Percentiles rank a stretch among this genome's conserved stretches.
Conservation (phyloP, 2,888 invertebrate species). For the Halocaridina rubra region DNA sequence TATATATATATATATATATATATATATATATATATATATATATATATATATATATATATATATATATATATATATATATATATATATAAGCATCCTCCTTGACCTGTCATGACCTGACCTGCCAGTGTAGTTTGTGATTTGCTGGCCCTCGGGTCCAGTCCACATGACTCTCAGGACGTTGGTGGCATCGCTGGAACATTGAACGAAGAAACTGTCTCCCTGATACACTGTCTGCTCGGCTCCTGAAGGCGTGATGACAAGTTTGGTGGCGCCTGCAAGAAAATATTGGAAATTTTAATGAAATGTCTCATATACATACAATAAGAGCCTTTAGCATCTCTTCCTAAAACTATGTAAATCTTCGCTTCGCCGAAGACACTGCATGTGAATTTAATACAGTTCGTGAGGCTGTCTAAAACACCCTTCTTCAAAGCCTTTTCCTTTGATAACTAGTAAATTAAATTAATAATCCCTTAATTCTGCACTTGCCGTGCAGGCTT, state of each 20-base stretch:
- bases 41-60: neutral
- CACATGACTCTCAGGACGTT: slow-evolving; percentile 48
- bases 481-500: neutral
- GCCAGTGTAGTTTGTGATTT: slow-evolving; percentile 56
- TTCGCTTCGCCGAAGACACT: neutral
- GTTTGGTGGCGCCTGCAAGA: slow-evolving; percentile 1
- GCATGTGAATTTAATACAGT: neutral
- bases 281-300: neutral
- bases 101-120: slow-evolving; percentile 39
- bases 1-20: neutral
- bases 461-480: neutral
- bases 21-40: neutral
- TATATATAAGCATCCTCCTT: neutral
- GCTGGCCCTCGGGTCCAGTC: slow-evolving; percentile 43
- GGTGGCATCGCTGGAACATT: slow-evolving; percentile 18
- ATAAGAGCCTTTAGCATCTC: neutral
- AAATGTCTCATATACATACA: neutral
- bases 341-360: neutral
- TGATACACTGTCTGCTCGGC: slow-evolving; percentile 21
- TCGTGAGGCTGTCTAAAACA: too few relatives aligned
- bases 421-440: too few relatives aligned
- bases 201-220: slow-evolving; percentile 32
- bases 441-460: neutral
- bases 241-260: slow-evolving; percentile 30
- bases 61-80: neutral